Evolutionary conservation across 1,140 invertebrate species (phyloP).

Genomic region (Aleiodes sp.): DNA sequence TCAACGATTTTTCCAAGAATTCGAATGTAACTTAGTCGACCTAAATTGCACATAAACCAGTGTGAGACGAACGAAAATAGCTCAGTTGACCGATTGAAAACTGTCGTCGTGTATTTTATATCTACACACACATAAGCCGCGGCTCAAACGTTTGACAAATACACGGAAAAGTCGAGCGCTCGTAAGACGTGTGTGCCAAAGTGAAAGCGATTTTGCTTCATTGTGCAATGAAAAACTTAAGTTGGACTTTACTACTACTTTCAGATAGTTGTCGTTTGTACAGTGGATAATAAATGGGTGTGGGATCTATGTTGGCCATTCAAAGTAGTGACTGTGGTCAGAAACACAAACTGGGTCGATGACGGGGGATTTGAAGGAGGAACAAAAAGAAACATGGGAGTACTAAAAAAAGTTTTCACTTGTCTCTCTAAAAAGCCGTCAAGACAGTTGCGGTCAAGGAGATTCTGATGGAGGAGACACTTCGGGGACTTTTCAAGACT

Average conservation of each 20-base stretch:
- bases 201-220: conserved; percentile 33
- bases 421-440: not conserved
- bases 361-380: not conserved
- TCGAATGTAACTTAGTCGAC: conserved; percentile 9
- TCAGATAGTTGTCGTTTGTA: conserved; percentile 22
- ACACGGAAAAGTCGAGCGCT: not conserved
- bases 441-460: conserved; percentile 4
- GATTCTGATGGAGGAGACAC: not conserved
- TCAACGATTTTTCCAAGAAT: not conserved
- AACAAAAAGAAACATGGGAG: not conserved
- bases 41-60: not conserved
- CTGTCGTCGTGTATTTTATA: not conserved
- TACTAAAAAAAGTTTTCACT: conserved; percentile 4
- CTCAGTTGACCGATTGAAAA: not conserved
- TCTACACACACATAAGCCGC: not conserved
- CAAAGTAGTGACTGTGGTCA: conserved; percentile 3
- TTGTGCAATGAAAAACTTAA: conserved; percentile 24
- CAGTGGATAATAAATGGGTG: conserved; percentile 18
- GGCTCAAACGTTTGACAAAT: not conserved
- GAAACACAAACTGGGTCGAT: conserved; percentile 1
- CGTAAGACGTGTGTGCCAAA: conserved; percentile 14
- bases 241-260: conserved; percentile 17
- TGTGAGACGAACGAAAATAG: conserved; percentile 9
- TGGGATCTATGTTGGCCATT: not conserved
- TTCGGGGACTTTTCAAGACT: conserved; percentile 4